phyloP scores from a whole-genome alignment of 2,888 invertebrate genomes.

The Metopia argyrocephala region DNA sequence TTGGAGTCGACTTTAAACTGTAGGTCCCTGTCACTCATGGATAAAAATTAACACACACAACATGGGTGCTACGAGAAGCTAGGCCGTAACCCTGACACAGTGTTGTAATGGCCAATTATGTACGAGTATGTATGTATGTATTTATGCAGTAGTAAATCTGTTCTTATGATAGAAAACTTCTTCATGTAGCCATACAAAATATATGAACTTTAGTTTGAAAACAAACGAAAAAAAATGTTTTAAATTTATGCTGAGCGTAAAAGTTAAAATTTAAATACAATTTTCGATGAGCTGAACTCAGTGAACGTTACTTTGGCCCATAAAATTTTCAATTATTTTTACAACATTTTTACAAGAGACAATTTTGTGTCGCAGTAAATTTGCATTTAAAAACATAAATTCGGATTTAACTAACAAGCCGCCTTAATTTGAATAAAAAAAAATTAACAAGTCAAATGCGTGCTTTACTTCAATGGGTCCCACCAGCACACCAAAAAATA shows the following conservation, averaged over 20 bases:
- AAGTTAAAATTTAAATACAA: conserved; percentile 31
- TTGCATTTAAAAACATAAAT: conserved; percentile 54
- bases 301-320: conserved; percentile 4
- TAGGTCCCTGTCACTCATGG: no score
- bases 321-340: conserved; percentile 29
- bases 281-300: no score
- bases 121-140: no score
- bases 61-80: no score
- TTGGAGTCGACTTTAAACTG: no score
- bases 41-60: no score
- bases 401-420: conserved; percentile 56
- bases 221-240: conserved; percentile 21
- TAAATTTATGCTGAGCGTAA: conserved; percentile 15
- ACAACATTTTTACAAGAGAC: conserved; percentile 41
- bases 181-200: conserved; percentile 6
- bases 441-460: conserved; percentile 29
- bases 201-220: conserved; percentile 20
- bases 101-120: no score
- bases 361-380: conserved; percentile 56
- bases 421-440: conserved; percentile 44
- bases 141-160: no score
- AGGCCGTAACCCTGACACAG: no score
- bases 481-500: conserved; percentile 34
- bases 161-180: no score
- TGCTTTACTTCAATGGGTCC: conserved; percentile 21